phyloP scores from a whole-genome alignment of 2,113 vertebrate species.

The Oncorhynchus keta region DNA sequence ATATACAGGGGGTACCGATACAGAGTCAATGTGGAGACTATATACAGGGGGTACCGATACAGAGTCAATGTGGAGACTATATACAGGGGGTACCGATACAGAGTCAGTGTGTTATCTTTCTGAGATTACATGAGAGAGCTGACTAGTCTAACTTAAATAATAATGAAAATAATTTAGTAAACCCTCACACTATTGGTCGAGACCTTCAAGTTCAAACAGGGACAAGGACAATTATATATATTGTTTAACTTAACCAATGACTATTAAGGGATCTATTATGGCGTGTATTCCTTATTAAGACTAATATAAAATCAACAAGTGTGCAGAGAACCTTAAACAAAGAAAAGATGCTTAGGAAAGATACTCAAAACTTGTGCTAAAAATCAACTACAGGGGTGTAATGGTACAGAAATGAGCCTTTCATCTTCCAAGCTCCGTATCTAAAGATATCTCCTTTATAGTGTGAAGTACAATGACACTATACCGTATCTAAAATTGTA shows the following conservation, averaged over 20 bases:
- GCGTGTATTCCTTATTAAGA: neutral
- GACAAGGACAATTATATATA: neutral
- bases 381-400: neutral
- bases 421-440: constrained; percentile 26
- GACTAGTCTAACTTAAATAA: no score
- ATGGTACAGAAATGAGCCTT: neutral
- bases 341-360: neutral
- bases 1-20: no score
- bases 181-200: neutral
- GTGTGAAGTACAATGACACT: constrained; percentile 5
- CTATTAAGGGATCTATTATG: neutral
- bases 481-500: neutral
- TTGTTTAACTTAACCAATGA: neutral
- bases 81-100: no score
- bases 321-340: neutral
- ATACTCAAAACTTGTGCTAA: neutral
- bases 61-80: no score
- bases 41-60: no score
- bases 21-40: no score
- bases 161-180: no score
- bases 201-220: neutral
- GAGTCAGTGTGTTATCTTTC: no score
- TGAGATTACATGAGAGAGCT: neutral
- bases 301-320: neutral
- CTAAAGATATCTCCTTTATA: constrained; percentile 14